These are phyloP conservation scores for Meiosimyza decipiens DNA, from an alignment of 2,888 invertebrate species.

Conservation along the genomic window DNA sequence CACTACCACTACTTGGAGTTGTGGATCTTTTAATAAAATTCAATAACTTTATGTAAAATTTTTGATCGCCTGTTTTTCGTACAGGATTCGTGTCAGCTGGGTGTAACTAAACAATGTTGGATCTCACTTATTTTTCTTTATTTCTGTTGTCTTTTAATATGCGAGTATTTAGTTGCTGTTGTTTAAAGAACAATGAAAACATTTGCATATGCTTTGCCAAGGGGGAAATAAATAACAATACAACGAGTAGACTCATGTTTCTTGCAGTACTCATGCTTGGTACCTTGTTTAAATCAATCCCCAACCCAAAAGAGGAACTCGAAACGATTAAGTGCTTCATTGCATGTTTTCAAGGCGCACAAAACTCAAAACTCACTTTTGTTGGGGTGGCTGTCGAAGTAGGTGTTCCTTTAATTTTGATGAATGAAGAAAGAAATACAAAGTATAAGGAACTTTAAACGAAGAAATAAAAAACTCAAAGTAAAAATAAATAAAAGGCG, in stretches of 20 bases:
- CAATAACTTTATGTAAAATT: too few species aligned
- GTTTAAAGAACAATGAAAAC: slow-evolving; percentile 39
- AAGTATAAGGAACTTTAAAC: not conserved
- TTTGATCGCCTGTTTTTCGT: too few species aligned
- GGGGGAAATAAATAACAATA: slow-evolving; percentile 35
- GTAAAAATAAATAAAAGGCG: slow-evolving; percentile 22
- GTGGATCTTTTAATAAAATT: too few species aligned
- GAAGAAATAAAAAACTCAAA: not conserved
- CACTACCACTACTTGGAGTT: too few species aligned
- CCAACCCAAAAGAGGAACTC: slow-evolving; percentile 33
- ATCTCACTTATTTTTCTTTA: not conserved
- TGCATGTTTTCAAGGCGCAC: slow-evolving; percentile 46
- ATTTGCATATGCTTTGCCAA: slow-evolving; percentile 50
- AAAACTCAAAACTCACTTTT: slow-evolving; percentile 13
- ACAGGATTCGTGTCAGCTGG: too few species aligned
- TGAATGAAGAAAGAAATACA: slow-evolving; percentile 25
- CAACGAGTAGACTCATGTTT: not conserved
- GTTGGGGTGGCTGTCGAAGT: slow-evolving; percentile 20
- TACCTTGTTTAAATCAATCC: slow-evolving; percentile 22
- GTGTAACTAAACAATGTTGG: too few species aligned
- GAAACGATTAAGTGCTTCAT: slow-evolving; percentile 48
- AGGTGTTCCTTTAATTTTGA: slow-evolving; percentile 31
- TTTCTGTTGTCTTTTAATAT: not conserved
- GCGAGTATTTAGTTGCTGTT: slow-evolving; percentile 12
- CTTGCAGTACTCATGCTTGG: not conserved